Conservation (phyloP, 2,888 invertebrate species). For the Apantesis nais region DNA sequence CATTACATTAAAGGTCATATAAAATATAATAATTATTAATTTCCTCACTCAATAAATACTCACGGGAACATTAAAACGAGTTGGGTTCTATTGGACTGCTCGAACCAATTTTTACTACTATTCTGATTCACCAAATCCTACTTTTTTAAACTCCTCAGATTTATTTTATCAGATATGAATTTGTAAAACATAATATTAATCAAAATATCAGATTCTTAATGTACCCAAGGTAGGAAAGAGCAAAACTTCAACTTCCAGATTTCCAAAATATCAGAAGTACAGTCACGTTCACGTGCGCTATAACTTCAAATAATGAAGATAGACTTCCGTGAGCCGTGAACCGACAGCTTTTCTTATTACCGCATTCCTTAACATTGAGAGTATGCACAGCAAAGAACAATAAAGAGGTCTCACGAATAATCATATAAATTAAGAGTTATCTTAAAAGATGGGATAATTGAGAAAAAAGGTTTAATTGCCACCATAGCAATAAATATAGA, state of each 20-base stretch:
- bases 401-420: too few relatives aligned
- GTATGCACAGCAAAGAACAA: background rate
- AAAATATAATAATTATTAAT: too few relatives aligned
- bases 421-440: too few relatives aligned
- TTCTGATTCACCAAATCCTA: background rate
- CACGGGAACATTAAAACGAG: slow-evolving; percentile 22
- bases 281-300: background rate
- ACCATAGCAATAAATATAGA: too few relatives aligned
- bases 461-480: too few relatives aligned
- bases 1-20: too few relatives aligned
- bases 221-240: background rate
- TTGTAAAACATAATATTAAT: background rate
- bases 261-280: background rate
- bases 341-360: background rate
- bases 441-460: too few relatives aligned
- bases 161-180: background rate
- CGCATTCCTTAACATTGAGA: background rate
- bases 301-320: slow-evolving; percentile 1
- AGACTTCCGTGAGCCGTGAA: background rate
- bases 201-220: background rate
- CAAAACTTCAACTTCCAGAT: background rate
- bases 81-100: slow-evolving; percentile 21
- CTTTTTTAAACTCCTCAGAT: too few relatives aligned
- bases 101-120: slow-evolving; percentile 16
- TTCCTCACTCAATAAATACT: slow-evolving; percentile 2